Base-by-base conservation (phyloP, 2,888 invertebrate species). In the Drosophila hamatofila region DNA sequence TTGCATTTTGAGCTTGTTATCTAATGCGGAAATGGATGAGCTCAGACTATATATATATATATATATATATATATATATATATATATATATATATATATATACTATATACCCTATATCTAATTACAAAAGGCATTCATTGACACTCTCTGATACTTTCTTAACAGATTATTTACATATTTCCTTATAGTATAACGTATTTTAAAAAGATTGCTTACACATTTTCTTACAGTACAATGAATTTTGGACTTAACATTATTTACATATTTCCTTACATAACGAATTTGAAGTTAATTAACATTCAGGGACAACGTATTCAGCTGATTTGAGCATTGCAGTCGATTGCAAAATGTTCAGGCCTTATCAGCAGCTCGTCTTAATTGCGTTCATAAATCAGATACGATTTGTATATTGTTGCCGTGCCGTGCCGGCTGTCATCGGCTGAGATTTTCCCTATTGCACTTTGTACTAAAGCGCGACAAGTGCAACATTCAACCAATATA, bases 381-480 rank as follows among this genome's bases (percentile, higher is more conserved):
- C 8, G 42, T 9, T 8, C 30, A 54, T 71, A 55, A 63, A 57
- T 67, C 49, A 56, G 41, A 35, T 54, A 23, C n/a, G 54, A 30
- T 52, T 68, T 51, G 41, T 42, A 42, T 25, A 33, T 33, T 56
- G 56, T 56, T 56, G 39, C 18, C 51, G 23, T 14, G 49, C 18
- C 14, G 7, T 25, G 54, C 27, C 51, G 35, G 25, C 39, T 64
- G 41, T 30, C 42, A 57, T 54, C 51, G 56, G 21, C 49, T n/a
- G 30, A 21, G 49, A 62, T 57, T 66, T 65, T 51, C 48, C 66
- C 33, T 33, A 48, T 57, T 83, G 89, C 74, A 89, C 88, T 89
- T 81, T 84, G 89, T 60, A 83, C 75, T 63, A 63, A 89, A 89
- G 84, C 79, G 89, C 89, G 64, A 86, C 89, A 89, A 84, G 84